Conservation (phyloP, 2,113 vertebrate genomes). For the Lethenteron reissneri region DNA sequence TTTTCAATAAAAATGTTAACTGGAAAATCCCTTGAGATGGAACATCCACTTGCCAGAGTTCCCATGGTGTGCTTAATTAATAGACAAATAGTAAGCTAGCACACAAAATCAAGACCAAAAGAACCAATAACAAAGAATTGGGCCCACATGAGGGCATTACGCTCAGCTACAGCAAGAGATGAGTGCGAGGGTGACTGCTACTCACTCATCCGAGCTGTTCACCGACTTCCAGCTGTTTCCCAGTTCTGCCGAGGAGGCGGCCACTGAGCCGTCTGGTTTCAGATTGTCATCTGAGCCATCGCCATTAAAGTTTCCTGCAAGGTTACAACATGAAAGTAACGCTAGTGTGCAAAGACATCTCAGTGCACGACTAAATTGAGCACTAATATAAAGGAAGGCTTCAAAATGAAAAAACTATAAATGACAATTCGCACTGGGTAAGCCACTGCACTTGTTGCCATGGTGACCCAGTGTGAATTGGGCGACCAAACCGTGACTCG, state of each 20-base stretch:
- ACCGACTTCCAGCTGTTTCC: conserved; percentile 55
- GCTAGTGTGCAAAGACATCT: no score
- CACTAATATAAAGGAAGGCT: no score
- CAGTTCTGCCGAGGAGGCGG: conserved; percentile 29
- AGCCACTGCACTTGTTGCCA: no score
- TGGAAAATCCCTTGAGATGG: not conserved
- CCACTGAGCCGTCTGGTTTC: conserved; percentile 30
- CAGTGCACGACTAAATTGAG: no score
- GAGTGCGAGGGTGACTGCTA: conserved; percentile 16
- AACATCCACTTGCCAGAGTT: not conserved
- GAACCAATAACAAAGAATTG: conserved; percentile 8
- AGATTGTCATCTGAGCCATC: conserved; percentile 37
- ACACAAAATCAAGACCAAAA: not conserved
- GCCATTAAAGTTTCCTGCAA: conserved; percentile 49
- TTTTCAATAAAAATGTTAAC: not conserved
- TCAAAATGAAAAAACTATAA: no score
- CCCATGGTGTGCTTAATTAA: not conserved
- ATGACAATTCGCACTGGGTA: no score
- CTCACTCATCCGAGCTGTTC: conserved; percentile 35
- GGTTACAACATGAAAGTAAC: no score
- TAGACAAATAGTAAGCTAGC: not conserved
- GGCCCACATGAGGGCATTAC: no score
- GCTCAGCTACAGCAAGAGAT: conserved; percentile 6
- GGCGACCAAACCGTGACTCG: no score
- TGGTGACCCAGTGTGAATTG: no score